These are phyloP conservation scores for Drepana falcataria DNA, from an alignment of 2,888 invertebrate genomes.

Conservation along the genomic window DNA sequence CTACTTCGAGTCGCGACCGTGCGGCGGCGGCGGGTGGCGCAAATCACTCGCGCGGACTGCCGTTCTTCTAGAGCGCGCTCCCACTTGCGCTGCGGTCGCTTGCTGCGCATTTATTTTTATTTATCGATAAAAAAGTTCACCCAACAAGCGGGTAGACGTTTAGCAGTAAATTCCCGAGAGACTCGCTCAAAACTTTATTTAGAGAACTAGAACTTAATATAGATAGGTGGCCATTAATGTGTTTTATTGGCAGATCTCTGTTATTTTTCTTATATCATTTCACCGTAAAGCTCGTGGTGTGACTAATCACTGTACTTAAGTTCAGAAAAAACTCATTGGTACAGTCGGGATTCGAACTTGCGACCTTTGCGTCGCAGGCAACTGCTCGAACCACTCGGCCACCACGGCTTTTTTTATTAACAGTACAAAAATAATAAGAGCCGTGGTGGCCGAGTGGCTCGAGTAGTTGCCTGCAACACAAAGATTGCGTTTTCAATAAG, in stretches of 20 bases:
- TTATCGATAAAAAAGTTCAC: conserved; percentile 53
- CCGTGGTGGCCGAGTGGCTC: too few relatives aligned
- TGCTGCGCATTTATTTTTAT: conserved; percentile 42
- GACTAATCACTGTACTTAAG: too few relatives aligned
- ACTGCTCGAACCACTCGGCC: too few relatives aligned
- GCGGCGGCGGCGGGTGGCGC: conserved; percentile 67
- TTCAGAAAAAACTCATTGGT: too few relatives aligned
- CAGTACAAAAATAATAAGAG: too few relatives aligned
- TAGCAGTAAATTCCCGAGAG: conserved; percentile 1
- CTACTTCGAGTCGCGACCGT: conserved; percentile 64
- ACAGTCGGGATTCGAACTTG: too few relatives aligned
- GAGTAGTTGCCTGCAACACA: too few relatives aligned
- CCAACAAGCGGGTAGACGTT: conserved; percentile 9
- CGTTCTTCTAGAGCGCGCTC: conserved; percentile 61
- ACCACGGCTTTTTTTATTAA: too few relatives aligned
- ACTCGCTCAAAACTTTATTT: neutral
- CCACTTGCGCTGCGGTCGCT: conserved; percentile 46
- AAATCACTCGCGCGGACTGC: conserved; percentile 77
- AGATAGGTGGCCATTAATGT: neutral
- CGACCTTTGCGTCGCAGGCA: too few relatives aligned
- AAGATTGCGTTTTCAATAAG: too few relatives aligned
- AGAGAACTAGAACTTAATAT: neutral
- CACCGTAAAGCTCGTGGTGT: too few relatives aligned
- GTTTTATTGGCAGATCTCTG: neutral
- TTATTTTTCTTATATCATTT: neutral